Evolutionary conservation across 2,797 vertebrate genomes (phyloP), one percentile per base, ranked within the genome.

Genomic region (Macropus fuliginosus): DNA sequence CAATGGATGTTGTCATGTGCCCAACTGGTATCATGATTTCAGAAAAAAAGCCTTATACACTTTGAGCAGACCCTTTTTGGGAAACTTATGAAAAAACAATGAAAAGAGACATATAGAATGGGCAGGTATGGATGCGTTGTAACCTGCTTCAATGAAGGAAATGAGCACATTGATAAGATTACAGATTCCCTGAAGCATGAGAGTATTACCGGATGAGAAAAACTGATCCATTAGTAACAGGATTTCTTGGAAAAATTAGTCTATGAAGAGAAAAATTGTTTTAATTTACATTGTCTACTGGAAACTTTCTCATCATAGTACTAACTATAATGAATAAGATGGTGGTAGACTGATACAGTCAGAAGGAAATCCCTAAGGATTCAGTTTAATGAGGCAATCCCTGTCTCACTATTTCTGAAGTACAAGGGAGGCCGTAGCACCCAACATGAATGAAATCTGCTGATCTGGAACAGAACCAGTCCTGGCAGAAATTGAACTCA

Each of bases 391-490:
- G 91, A 52, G 91, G 13, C 54, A 94, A 54, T 97, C 92, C 66
- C 0, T 87, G 13, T 91, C 91, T 55, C 56, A n/a, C 52, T 50
- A 92, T 81, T 94, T 97, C 92, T 90, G 74, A 96, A 55, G 57
- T 97, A 34, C 50, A 94, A 94, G 89, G 56, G 59, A 89, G 96
- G 96, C 54, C 74, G 5, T 21, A 56, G 40, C 59, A 46, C 91
- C 8, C 28, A 55, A n/a, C 56, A 50, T 92, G 93, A 94, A 0
- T 52, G 91, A 96, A 98, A 97, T 97, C 97, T 92, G 46, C 91
- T 94, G 11, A 1, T 94, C 92, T 59, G 92, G 91, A 97, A 97
- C 96, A 95, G 56, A 81, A 29, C 6, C 91, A 28, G 55, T 13
- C 91, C 56, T 66, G 52, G 62, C 96, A 56, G 24, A 96, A 92